Base-by-base conservation (phyloP, 2,888 invertebrate genomes). In the Platycheirus albimanus region DNA sequence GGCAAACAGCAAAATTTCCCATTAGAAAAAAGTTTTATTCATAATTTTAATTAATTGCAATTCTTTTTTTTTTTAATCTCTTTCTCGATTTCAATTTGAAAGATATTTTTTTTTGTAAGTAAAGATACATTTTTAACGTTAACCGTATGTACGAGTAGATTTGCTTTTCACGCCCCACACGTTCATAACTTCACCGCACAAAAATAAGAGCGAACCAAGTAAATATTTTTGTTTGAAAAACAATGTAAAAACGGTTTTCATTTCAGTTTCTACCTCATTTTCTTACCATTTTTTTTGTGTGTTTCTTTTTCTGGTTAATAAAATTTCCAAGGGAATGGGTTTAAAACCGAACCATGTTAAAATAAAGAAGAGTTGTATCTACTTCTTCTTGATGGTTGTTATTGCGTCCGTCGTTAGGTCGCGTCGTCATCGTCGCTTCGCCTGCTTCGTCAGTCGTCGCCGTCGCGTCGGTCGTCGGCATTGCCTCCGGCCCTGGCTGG, bases 401-500 rank as follows among this genome's bases (percentile, higher is more conserved):
- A n/a, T n/a, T n/a, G n/a, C n/a, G n/a, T n/a, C n/a, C n/a, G n/a
- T n/a, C n/a, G n/a, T n/a, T n/a, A n/a, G n/a, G n/a, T n/a, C n/a
- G n/a, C n/a, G n/a, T n/a, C n/a, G n/a, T n/a, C n/a, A n/a, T n/a
- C n/a, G n/a, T 7, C 15, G 43, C 17, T 8, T 10, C 36, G 36
- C 3, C 36, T 1, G 36, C 24, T 24, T 24, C 24, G 19, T 19
- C 19, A 19, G 45, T 17, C 17, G 19, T 7, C 8, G 30, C 30
- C 30, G 30, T 8, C 3, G 5, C 8, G 19, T 45, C 45, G 19
- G 19, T 17, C 6, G 2, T 11, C 19, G 17, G 3, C 11, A 19
- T 11, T 58, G 13, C 17, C 41, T 13, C 20, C 13, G 13, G 30
- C 20, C 47, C 33, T 45, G 20, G n/a, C n/a, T n/a, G 49, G 78